Evolutionary conservation across 2,888 invertebrate species (phyloP).

Genomic region (Rhagophthalmus giganteus): DNA sequence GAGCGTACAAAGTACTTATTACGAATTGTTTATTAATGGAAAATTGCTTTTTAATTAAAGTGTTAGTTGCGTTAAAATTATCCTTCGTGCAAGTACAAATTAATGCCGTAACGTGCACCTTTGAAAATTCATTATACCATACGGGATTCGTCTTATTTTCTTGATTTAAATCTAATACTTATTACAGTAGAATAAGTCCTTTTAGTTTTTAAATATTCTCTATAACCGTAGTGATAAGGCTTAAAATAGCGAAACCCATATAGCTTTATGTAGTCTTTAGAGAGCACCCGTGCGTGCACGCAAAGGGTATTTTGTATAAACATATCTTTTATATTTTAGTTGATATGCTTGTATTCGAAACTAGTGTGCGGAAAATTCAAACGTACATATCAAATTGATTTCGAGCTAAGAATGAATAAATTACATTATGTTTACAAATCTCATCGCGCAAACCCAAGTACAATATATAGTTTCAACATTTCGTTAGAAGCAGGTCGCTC

Average conservation of each 20-base stretch:
- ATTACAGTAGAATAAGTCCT: conserved; percentile 35
- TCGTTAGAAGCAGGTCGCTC: too few species aligned
- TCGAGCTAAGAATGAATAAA: conserved; percentile 18
- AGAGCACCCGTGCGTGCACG: conserved; percentile 36
- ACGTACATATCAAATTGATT: conserved; percentile 41
- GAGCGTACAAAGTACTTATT: too few species aligned
- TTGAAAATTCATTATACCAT: conserved; percentile 8
- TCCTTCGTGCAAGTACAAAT: background rate
- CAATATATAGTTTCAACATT: too few species aligned
- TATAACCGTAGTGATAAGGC: conserved; percentile 19
- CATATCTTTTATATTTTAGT: conserved; percentile 44
- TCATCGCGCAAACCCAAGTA: too few species aligned
- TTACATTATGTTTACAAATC: conserved; percentile 4
- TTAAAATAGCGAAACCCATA: conserved; percentile 25
- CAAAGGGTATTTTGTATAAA: conserved; percentile 39
- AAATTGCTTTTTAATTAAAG: too few species aligned
- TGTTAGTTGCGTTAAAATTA: too few species aligned
- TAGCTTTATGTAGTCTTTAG: conserved; percentile 37
- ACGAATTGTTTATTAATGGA: too few species aligned
- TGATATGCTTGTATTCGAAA: conserved; percentile 39
- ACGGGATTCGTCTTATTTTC: conserved; percentile 25
- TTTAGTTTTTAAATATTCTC: conserved; percentile 21
- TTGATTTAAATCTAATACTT: conserved; percentile 34
- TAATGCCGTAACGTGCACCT: background rate
- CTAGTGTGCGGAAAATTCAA: conserved; percentile 44